Evolutionary conservation across 2,888 invertebrate genomes (phyloP), one percentile per base, ranked within the genome.

Genomic region (Cepaea hortensis): DNA sequence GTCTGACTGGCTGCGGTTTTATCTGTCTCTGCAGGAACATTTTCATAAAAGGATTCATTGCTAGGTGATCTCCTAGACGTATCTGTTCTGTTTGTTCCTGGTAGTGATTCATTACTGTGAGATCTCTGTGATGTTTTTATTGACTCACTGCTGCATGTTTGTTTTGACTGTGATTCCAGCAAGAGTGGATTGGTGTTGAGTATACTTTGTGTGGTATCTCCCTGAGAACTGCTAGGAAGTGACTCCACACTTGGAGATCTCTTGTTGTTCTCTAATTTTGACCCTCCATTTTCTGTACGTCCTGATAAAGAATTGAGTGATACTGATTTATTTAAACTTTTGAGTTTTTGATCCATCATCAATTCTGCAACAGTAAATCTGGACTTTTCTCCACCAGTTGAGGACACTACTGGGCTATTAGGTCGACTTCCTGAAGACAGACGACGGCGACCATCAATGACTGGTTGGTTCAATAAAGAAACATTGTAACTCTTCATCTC

Each of bases 401-500:
- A 87, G 84, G 91, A 90, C n/a, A 91, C 89, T 50, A 91, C 90
- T 72, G 93, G 92, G 82, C 93, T 92, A 77, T 89, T 91, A 15
- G 92, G 92, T n/a, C 92, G 88, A 84, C 93, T 93, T 23, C 92
- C 91, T 23, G 92, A 91, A 20, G 91, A 90, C 86, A 91, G 92
- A 13, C 92, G 85, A 70, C 89, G 90, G 6, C 91, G 88, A 9
- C 91, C 92, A 90, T 93, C 92, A 84, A 93, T 90, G 3, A 93
- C 90, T 61, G 92, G 92, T 20, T 82, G 62, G 3, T 70, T 86
- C 6, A 46, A 62, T 61, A 70, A 48, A 65, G 23, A 18, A 2
- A 79, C 7, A 15, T 6, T 61, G 35, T 46, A 46, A 76, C 23
- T 55, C 35, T 70, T 85, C 61, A 62, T 23, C 20, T 81, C 81